These are phyloP conservation scores for Macquaria ambigua DNA, from an alignment of 2,113 vertebrate species.

Conservation along the genomic window DNA sequence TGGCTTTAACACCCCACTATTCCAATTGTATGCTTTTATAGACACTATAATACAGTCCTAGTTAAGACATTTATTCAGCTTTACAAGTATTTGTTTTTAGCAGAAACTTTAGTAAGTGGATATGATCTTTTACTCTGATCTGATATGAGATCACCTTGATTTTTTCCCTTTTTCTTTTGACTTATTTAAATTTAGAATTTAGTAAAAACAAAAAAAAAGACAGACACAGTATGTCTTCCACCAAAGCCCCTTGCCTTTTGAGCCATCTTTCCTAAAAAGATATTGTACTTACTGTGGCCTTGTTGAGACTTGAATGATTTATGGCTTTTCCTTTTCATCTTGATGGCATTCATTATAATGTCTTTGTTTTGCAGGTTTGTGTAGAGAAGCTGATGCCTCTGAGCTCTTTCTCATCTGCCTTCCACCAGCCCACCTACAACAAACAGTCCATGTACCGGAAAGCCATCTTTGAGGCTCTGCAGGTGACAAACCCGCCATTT, in stretches of 20 bases:
- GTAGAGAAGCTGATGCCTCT: conserved; percentile 95
- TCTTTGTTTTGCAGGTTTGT: conserved; percentile 87
- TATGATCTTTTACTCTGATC: not conserved
- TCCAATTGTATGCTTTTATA: not conserved
- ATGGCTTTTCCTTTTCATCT: not conserved
- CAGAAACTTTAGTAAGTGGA: not conserved
- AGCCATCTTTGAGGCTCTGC: conserved; percentile 97
- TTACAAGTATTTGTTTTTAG: not conserved
- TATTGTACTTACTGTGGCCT: no score
- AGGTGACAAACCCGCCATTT: conserved; percentile 83
- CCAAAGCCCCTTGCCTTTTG: not conserved
- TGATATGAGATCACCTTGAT: not conserved
- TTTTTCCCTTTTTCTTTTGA: not conserved
- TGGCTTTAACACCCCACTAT: not conserved
- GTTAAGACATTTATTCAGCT: not conserved
- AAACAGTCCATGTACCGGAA: conserved; percentile 99
- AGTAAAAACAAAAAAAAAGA: not conserved
- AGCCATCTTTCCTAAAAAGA: not conserved
- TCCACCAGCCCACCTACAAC: conserved; percentile 97
- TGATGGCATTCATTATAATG: not conserved
- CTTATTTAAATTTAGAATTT: not conserved
- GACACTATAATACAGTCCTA: not conserved
- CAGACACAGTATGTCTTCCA: not conserved
- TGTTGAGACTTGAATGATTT: no score
- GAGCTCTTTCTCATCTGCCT: conserved; percentile 93